Conservation (phyloP, 2,797 vertebrate species). For the Lepus oiostolus region DNA sequence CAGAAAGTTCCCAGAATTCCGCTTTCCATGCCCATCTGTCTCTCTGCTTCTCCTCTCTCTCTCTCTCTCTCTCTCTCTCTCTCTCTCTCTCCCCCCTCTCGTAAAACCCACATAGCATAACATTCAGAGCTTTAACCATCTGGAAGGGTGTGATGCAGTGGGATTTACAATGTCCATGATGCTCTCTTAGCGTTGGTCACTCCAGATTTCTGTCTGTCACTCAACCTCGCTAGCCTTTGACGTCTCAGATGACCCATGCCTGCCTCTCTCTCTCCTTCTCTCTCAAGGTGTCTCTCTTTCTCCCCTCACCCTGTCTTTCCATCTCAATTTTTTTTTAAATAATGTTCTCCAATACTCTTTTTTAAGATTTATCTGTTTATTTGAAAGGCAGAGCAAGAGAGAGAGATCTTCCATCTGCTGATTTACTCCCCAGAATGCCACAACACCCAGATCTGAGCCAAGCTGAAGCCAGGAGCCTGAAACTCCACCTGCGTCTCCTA, state of each 20-base stretch:
- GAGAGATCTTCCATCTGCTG: too few species aligned
- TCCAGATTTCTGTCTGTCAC: not conserved
- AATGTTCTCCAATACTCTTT: too few species aligned
- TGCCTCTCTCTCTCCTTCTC: not conserved
- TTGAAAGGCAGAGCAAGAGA: too few species aligned
- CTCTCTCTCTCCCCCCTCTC: not conserved
- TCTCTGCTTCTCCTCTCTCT: not conserved
- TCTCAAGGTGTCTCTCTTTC: too few species aligned
- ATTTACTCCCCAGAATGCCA: too few species aligned
- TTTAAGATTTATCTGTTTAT: too few species aligned
- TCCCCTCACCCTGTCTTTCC: not conserved
- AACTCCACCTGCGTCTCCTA: too few species aligned
- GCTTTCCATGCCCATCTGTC: not conserved
- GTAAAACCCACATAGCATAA: not conserved
- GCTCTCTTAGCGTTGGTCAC: not conserved
- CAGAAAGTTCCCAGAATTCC: not conserved
- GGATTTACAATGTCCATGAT: not conserved
- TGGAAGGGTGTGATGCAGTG: not conserved
- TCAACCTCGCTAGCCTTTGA: not conserved
- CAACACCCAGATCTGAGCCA: too few species aligned
- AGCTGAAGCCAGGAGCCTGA: too few species aligned
- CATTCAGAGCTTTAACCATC: not conserved
- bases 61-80: not conserved
- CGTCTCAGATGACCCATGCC: not conserved
- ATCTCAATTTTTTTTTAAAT: not conserved